Percentiles rank a stretch among this genome's conserved stretches.
phyloP scores from a whole-genome alignment of 1,140 invertebrate genomes.

The Plutomurus gul region DNA sequence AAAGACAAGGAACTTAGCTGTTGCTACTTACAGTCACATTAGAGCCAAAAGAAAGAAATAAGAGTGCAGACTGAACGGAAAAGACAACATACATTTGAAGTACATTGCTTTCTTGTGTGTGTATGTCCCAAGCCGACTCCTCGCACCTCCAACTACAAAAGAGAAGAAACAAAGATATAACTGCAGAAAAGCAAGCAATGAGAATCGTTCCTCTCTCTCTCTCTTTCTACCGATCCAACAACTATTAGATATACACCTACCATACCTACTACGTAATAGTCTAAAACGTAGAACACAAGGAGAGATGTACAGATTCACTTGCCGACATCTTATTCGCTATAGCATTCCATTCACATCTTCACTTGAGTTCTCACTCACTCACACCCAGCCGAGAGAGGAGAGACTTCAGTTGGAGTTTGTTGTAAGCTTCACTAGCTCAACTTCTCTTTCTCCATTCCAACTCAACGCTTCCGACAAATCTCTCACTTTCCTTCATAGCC shows the following conservation, averaged over 20 bases:
- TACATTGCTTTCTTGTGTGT: not conserved
- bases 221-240: not conserved
- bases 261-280: too few species aligned
- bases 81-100: not conserved
- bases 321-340: not conserved
- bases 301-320: not conserved
- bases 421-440: constrained; percentile 14
- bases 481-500: constrained; percentile 10
- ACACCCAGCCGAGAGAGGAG: not conserved
- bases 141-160: too few species aligned
- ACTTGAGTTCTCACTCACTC: not conserved
- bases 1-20: not conserved
- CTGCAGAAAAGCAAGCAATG: too few species aligned
- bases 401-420: not conserved
- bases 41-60: not conserved
- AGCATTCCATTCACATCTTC: constrained; percentile 4
- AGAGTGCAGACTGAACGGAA: not conserved
- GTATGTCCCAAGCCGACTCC: too few species aligned
- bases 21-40: not conserved
- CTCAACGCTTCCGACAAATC: constrained; percentile 29
- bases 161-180: too few species aligned
- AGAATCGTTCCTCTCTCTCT: not conserved
- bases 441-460: constrained; percentile 30
- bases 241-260: too few species aligned
- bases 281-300: too few species aligned